Base-by-base conservation (phyloP, 1,140 invertebrate genomes). In the Centruroides sculpturatus region DNA sequence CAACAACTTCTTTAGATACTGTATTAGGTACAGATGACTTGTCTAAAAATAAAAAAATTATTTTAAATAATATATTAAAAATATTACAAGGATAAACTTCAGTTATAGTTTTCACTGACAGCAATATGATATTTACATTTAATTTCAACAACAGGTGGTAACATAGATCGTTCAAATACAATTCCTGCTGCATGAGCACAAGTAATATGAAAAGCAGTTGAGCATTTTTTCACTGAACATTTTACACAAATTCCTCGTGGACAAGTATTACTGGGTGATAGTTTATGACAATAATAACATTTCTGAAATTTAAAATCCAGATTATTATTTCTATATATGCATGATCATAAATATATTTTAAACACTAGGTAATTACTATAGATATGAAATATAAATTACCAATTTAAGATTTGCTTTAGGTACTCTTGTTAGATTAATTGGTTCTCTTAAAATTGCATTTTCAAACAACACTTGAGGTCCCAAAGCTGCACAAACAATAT, bases 401-500 rank as follows among this genome's bases (percentile, higher is more conserved):
- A 53, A 8, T 53, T 53, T 36, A 5, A 53, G 8, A 23, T 23
- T 23, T 53, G 41, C 51, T 36, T 53, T 34, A 57, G 51, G 49
- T 65, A 67, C 9, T 71, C 71, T 55, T 66, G 68, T 57, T 4
- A 75, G 72, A 64, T 76, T 74, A 56, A 79, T 71, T 5, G 76
- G 71, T 66, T 77, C 75, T 60, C 77, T 78, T 13, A 72, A 10
- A 35, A 60, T n/a, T 13, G 57, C 53, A 47, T 70, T 62, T 55
- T 66, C 66, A 59, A 73, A 73, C 48, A 53, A 67, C 35, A 71
- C 67, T 47, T 77, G 78, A 4, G 74, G 73, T 47, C 78, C 66
- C 6, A 78, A 60, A 34, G 80, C 69, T 23, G 78, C 75, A 65
- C 80, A 82, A 5, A 79, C 62, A 35, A 81, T 69, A 56, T 82